Evolutionary conservation across 2,888 invertebrate genomes (phyloP).

Genomic region (Mylabris sibirica): DNA sequence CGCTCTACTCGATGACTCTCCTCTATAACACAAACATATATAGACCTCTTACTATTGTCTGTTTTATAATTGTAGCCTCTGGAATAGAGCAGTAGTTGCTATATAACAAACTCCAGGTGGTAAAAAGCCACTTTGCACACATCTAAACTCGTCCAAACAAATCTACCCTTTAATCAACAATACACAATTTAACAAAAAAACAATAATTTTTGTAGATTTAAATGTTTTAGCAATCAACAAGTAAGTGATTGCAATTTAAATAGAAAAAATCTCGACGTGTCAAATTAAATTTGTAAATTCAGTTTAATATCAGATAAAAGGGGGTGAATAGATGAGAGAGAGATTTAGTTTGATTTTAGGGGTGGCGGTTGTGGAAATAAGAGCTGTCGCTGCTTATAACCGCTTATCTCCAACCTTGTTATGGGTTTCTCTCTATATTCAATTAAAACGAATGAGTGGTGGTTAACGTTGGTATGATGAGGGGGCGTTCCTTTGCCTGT

Average conservation of each 20-base stretch:
- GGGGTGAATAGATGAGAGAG: neutral
- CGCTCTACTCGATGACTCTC: conserved; percentile 56
- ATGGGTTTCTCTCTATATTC: conserved; percentile 46
- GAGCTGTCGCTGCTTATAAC: conserved; percentile 22
- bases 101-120: conserved; percentile 55
- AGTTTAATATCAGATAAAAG: neutral
- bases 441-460: conserved; percentile 59
- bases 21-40: conserved; percentile 42
- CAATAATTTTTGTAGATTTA: neutral
- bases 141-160: conserved; percentile 20
- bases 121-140: conserved; percentile 56
- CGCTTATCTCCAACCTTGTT: conserved; percentile 44
- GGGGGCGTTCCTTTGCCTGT: conserved; percentile 53
- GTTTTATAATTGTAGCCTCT: conserved; percentile 60
- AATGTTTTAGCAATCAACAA: neutral
- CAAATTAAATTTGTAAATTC: neutral
- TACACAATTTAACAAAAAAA: neutral
- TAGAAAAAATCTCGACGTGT: neutral
- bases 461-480: conserved; percentile 55
- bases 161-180: neutral
- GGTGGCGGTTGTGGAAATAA: conserved; percentile 14
- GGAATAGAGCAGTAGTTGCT: conserved; percentile 55
- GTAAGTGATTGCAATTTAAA: conserved; percentile 1
- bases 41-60: conserved; percentile 52
- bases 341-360: conserved; percentile 25